Evolutionary conservation across 2,888 invertebrate species (phyloP).

Genomic region (Erebia palarica): DNA sequence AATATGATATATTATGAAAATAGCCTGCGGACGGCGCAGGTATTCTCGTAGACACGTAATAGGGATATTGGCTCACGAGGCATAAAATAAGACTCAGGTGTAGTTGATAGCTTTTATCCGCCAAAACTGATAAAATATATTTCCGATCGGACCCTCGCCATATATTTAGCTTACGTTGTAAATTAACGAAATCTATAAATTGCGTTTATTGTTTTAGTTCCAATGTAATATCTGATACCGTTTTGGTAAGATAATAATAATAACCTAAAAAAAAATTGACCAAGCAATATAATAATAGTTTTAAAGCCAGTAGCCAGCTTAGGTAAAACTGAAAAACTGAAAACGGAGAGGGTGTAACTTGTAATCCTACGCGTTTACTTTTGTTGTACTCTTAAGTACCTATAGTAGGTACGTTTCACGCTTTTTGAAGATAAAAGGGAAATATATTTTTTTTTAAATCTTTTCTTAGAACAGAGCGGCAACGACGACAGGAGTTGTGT

Average conservation of each 20-base stretch:
- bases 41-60: constrained; percentile 50
- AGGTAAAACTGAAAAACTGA: background rate
- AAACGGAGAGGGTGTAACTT: background rate
- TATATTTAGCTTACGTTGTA: constrained; percentile 57
- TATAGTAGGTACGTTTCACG: background rate
- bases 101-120: constrained; percentile 76
- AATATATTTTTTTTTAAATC: too few species aligned
- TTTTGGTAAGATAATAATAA: background rate
- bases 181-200: constrained; percentile 58
- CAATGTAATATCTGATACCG: background rate
- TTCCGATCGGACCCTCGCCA: constrained; percentile 55
- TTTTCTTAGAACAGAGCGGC: too few species aligned
- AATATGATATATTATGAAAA: constrained; percentile 35
- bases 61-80: constrained; percentile 72
- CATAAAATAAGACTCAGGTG: constrained; percentile 81
- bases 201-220: constrained; percentile 21
- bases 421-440: too few species aligned
- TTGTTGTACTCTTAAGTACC: background rate
- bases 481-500: too few species aligned
- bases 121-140: constrained; percentile 78
- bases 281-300: background rate
- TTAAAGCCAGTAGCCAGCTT: background rate
- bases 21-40: constrained; percentile 47
- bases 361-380: background rate
- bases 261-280: background rate